These are phyloP conservation scores for Sander vitreus DNA, from an alignment of 2,113 vertebrate species.

Conservation along the genomic window DNA sequence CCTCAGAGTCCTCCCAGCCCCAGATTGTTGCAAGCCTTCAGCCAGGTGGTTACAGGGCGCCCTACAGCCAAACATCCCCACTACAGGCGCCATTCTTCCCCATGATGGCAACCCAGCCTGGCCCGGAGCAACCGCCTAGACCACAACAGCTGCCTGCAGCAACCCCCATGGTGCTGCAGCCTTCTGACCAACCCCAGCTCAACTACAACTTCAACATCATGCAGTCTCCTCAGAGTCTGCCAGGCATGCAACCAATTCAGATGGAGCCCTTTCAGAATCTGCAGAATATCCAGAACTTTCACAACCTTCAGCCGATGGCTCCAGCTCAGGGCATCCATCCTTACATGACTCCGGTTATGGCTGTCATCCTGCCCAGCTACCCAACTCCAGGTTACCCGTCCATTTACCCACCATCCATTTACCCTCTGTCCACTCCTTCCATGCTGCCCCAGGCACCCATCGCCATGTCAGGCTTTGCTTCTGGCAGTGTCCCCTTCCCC, in stretches of 20 bases:
- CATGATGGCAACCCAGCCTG: slow-evolving; percentile 53
- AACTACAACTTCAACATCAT: slow-evolving; percentile 68
- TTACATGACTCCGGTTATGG: slow-evolving; percentile 78
- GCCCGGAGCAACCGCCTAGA: slow-evolving; percentile 25
- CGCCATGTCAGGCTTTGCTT: slow-evolving; percentile 49
- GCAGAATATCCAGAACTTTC: slow-evolving; percentile 67
- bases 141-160: slow-evolving; percentile 50
- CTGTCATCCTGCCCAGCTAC: slow-evolving; percentile 85
- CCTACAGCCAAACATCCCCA: slow-evolving; percentile 71
- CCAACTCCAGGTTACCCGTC: slow-evolving; percentile 73
- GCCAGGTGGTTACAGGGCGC: not conserved
- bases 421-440: slow-evolving; percentile 47
- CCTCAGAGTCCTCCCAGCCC: slow-evolving; percentile 76
- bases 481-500: slow-evolving; percentile 53
- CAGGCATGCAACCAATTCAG: slow-evolving; percentile 64
- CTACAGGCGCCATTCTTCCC: slow-evolving; percentile 69
- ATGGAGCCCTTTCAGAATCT: slow-evolving; percentile 67
- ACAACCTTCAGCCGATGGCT: slow-evolving; percentile 57
- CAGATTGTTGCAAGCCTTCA: slow-evolving; percentile 34
- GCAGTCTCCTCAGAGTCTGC: slow-evolving; percentile 60
- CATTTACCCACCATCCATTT: slow-evolving; percentile 73
- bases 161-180: slow-evolving; percentile 53
- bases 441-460: slow-evolving; percentile 61
- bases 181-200: slow-evolving; percentile 66
- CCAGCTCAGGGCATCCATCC: slow-evolving; percentile 74